Conservation (phyloP, 1,140 invertebrate genomes). For the Paramacrobiotus metropolitanus region DNA sequence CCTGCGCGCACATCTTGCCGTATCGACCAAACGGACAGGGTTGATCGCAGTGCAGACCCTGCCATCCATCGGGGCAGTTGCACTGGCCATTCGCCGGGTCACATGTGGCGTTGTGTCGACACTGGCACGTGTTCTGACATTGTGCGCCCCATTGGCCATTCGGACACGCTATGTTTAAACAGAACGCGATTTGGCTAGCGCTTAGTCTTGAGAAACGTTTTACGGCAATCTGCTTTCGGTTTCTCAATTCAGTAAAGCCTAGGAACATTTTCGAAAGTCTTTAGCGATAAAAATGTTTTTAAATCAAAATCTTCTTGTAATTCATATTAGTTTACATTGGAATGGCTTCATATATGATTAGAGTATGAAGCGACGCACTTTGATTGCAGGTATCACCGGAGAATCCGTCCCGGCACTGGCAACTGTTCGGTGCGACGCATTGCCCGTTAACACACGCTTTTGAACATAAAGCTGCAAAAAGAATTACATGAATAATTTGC, state of each 20-base stretch:
- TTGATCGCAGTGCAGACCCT: conserved; percentile 40
- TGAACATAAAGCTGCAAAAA: conserved; percentile 38
- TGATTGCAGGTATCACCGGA: conserved; percentile 63
- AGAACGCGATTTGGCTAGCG: too few relatives aligned
- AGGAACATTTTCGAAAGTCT: too few relatives aligned
- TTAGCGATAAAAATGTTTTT: neutral
- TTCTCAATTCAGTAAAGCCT: too few relatives aligned
- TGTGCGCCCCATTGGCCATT: conserved; percentile 39
- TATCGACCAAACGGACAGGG: conserved; percentile 42
- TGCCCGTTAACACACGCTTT: conserved; percentile 53
- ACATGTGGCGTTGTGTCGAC: conserved; percentile 44
- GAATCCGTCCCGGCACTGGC: conserved; percentile 60
- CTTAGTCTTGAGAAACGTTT: too few relatives aligned
- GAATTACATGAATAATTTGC: too few relatives aligned
- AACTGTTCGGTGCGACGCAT: conserved; percentile 57
- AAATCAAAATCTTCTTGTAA: neutral
- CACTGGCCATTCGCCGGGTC: conserved; percentile 49
- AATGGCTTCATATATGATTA: conserved; percentile 15
- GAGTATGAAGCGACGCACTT: conserved; percentile 36
- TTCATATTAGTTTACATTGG: neutral
- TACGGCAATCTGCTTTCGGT: too few relatives aligned
- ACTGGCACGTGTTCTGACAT: conserved; percentile 43
- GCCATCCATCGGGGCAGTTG: conserved; percentile 45
- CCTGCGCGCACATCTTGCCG: conserved; percentile 52
- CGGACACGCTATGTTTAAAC: conserved; percentile 36